Percentiles rank a stretch among this genome's conserved stretches.
These are phyloP conservation scores for Haemorhous mexicanus DNA, from an alignment of 2,113 vertebrate species.

Conservation along the genomic window DNA sequence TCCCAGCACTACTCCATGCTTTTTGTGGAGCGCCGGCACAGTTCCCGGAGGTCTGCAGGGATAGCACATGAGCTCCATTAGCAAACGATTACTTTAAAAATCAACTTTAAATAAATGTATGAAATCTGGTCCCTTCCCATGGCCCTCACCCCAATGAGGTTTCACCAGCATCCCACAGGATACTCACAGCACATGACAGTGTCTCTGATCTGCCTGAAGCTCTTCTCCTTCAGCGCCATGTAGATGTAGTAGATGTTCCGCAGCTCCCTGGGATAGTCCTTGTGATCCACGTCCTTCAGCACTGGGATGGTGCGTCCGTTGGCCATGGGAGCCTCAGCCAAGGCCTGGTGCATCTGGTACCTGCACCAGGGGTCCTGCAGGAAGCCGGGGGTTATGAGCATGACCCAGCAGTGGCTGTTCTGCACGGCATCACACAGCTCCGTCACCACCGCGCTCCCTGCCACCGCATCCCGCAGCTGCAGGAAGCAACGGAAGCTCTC, in stretches of 20 bases:
- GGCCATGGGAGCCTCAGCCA: constrained; percentile 77
- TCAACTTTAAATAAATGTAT: not conserved
- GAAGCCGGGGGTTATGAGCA: constrained; percentile 84
- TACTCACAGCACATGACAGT: constrained; percentile 81
- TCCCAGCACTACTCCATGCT: not conserved
- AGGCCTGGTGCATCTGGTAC: constrained; percentile 87
- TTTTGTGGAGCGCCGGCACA: not conserved
- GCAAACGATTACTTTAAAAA: not conserved
- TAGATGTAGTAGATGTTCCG: constrained; percentile 79
- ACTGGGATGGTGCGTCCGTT: constrained; percentile 83
- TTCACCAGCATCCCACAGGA: accelerated
- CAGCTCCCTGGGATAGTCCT: constrained; percentile 81
- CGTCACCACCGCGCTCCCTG: constrained; percentile 72
- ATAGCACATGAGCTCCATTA: not conserved
- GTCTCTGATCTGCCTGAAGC: constrained; percentile 74
- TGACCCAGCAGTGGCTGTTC: constrained; percentile 81
- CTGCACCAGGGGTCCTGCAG: constrained; percentile 83
- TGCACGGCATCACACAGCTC: constrained; percentile 81
- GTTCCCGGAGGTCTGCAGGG: constrained; percentile 36
- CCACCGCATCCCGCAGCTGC: constrained; percentile 73
- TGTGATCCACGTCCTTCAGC: constrained; percentile 68
- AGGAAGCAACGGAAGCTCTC: constrained; percentile 83
- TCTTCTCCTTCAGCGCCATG: constrained; percentile 51
- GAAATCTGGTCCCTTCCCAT: accelerated
- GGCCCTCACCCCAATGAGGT: accelerated